These are phyloP conservation scores for Ctenosaura bakeri DNA, from an alignment of 2,797 vertebrate genomes.

Conservation along the genomic window DNA sequence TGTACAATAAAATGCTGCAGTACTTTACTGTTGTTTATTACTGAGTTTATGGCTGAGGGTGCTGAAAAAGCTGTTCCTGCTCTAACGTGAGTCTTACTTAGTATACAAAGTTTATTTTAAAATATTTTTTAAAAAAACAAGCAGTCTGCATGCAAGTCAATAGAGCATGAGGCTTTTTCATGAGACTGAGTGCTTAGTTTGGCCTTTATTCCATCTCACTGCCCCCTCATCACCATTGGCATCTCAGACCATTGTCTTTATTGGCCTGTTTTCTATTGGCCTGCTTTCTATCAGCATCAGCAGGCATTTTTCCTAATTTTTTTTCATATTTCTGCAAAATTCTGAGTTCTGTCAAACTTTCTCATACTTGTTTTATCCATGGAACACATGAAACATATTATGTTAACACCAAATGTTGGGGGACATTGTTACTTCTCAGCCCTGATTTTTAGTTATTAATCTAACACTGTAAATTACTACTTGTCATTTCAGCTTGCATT, in stretches of 20 bases:
- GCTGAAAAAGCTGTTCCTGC: too few relatives aligned
- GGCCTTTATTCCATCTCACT: too few relatives aligned
- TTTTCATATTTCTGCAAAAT: background rate
- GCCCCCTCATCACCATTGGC: too few relatives aligned
- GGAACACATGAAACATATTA: background rate
- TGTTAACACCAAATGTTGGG: background rate
- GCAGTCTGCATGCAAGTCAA: too few relatives aligned
- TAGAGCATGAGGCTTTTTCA: too few relatives aligned
- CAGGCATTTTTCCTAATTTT: background rate
- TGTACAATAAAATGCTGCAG: too few relatives aligned
- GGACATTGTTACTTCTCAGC: background rate
- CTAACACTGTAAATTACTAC: background rate
- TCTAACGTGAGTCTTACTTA: too few relatives aligned
- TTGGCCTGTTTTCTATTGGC: background rate
- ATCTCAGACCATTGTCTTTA: background rate
- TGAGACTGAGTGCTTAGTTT: too few relatives aligned
- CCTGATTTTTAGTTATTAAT: background rate
- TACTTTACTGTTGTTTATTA: too few relatives aligned
- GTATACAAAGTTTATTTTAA: too few relatives aligned
- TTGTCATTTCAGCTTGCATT: slow-evolving; percentile 31
- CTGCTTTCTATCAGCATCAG: background rate
- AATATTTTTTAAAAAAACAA: too few relatives aligned
- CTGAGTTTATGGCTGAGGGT: too few relatives aligned
- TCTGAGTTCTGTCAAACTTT: background rate
- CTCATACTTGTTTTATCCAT: background rate